Base-by-base conservation (phyloP, 2,888 invertebrate species). In the Watsonalla cultraria region DNA sequence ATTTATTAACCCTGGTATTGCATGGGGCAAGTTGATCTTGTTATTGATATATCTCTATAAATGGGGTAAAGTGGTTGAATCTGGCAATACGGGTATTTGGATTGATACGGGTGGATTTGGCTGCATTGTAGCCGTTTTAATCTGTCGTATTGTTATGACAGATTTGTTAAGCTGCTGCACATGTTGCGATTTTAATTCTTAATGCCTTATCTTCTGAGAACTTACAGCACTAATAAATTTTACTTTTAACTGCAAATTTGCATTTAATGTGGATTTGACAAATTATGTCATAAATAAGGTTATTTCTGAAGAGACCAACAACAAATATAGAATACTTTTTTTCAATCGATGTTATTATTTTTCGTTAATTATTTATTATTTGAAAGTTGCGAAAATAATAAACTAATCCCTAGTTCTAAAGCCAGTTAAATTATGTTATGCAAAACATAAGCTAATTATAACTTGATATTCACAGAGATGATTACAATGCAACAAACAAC, bases 1-100 rank as follows among this genome's bases (percentile, higher is more conserved):
- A 82, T 77, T 83, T 78, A 76, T 65, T 70, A 69, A 65, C 69
- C 78, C 74, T 62, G 63, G 65, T 57, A 74, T 77, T 73, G 74
- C 70, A 72, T 77, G 68, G 85, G 86, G 82, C 57, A 58, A 58
- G 70, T 70, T 75, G 79, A 82, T 87, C 84, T 78, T 63, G 85
- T 85, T 89, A 89, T 86, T 89, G 88, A 90, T 90, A 90, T 90
- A 89, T 88, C 85, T 84, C 76, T 80, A 84, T 84, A 86, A 84
- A 86, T 87, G 74, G 84, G 81, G 84, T 86, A 82, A 86, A 86
- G 76, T 86, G 82, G 80, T 74, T 75, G 69, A 82, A 86, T 86
- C 80, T 81, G 70, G 77, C 61, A 77, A 88, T 89, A 90, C 87
- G 88, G 89, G 88, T 70, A 66, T 54, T 64, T 62, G 70, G 70